Percentiles rank a stretch among this genome's conserved stretches.
Conservation (phyloP, 2,888 invertebrate genomes). For the Spatulosminthurus flaviceps region DNA sequence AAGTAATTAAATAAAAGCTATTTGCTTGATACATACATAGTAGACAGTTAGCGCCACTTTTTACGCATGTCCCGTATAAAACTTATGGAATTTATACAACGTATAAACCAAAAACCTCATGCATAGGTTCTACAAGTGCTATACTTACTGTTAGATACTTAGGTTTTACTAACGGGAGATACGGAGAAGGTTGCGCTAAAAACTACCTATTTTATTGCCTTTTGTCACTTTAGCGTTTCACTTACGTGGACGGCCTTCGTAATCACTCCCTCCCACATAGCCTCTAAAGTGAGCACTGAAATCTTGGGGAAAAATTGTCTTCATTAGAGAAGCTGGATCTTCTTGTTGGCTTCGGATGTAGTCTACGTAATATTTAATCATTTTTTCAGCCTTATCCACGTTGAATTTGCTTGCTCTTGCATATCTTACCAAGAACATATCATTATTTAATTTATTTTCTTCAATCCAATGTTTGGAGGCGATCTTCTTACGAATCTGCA, state of each 20-base stretch:
- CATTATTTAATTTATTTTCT: conserved; percentile 26
- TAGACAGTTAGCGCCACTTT: too few relatives aligned
- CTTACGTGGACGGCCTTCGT: conserved; percentile 44
- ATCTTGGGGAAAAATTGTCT: conserved; percentile 35
- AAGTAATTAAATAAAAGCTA: too few relatives aligned
- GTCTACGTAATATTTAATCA: conserved; percentile 39
- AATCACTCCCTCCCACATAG: conserved; percentile 41
- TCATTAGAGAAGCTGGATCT: neutral
- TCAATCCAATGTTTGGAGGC: conserved; percentile 24
- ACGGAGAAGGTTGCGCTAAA: too few relatives aligned
- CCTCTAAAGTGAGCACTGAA: conserved; percentile 23
- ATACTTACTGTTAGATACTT: too few relatives aligned
- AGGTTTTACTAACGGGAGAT: too few relatives aligned
- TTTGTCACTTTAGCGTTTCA: too few relatives aligned
- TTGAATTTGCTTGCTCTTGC: conserved; percentile 39
- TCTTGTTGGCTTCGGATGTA: conserved; percentile 8
- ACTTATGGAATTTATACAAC: too few relatives aligned
- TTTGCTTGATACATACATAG: too few relatives aligned
- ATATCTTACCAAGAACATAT: conserved; percentile 36
- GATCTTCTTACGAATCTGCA: conserved; percentile 9
- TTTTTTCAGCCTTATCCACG: conserved; percentile 36
- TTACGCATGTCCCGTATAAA: too few relatives aligned
- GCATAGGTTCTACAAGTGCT: too few relatives aligned
- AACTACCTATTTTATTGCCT: too few relatives aligned
- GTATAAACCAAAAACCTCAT: too few relatives aligned